Percentiles rank a stretch among this genome's conserved stretches.
Conservation (phyloP, 2,113 vertebrate species). For the Pollachius pollachius region DNA sequence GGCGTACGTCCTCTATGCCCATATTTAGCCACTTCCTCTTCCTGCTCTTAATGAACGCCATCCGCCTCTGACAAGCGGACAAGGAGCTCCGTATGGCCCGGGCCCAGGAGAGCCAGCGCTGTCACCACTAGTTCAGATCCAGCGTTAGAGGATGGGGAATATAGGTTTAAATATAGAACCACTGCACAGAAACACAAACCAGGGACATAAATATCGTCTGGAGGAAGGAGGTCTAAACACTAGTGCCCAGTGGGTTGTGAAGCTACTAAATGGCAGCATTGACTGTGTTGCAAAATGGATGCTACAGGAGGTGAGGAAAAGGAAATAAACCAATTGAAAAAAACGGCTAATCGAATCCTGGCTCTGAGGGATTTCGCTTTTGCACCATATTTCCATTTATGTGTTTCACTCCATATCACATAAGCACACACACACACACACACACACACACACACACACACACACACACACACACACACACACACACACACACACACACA, state of each 20-base stretch:
- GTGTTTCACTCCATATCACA: conserved; percentile 3
- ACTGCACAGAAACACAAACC: conserved; percentile 4
- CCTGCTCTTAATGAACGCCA: no score
- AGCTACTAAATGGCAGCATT: conserved; percentile 3
- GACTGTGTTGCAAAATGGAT: conserved; percentile 3
- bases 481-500: conserved; percentile 1
- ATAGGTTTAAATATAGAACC: conserved; percentile 34
- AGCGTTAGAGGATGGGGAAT: conserved; percentile 10
- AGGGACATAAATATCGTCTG: neutral
- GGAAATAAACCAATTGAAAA: neutral
- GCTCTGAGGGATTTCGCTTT: conserved; percentile 21
- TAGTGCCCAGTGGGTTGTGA: neutral
- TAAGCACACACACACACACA: conserved; percentile 7
- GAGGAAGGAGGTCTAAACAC: neutral
- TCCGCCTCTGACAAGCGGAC: conserved; percentile 28
- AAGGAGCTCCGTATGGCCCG: conserved; percentile 19
- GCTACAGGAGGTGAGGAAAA: conserved; percentile 12
- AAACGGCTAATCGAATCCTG: conserved; percentile 12
- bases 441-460: no score
- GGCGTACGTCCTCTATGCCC: neutral
- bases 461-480: no score
- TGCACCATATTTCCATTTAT: neutral
- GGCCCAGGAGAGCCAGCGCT: no score
- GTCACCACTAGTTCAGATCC: neutral
- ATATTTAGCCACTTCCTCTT: conserved; percentile 9